These are phyloP conservation scores for Poecilus cupreus DNA, from an alignment of 2,888 invertebrate species.

Conservation along the genomic window DNA sequence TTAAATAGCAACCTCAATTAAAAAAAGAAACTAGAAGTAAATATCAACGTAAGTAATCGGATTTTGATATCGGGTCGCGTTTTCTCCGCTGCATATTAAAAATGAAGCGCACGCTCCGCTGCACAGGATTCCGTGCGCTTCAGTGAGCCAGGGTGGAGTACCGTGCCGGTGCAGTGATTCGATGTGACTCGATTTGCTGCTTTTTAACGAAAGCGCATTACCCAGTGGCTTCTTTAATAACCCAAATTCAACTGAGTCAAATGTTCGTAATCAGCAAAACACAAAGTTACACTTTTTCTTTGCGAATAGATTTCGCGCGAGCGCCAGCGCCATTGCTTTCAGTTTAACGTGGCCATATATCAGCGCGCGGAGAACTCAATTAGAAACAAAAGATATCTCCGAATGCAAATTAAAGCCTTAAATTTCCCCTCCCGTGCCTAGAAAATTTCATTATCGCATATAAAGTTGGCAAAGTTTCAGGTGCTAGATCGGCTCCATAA, in stretches of 20 bases:
- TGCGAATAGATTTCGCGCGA: background rate
- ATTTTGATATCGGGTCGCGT: slow-evolving; percentile 31
- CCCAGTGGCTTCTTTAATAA: background rate
- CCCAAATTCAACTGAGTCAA: background rate
- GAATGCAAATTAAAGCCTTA: slow-evolving; percentile 55
- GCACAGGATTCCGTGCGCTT: slow-evolving; percentile 1
- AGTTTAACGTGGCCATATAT: slow-evolving; percentile 27
- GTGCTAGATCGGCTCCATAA: slow-evolving; percentile 31
- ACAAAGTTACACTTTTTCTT: slow-evolving; percentile 31
- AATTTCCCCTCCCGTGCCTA: slow-evolving; percentile 40
- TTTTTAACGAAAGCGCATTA: slow-evolving; percentile 46
- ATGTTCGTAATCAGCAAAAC: slow-evolving; percentile 37
- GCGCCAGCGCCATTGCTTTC: background rate
- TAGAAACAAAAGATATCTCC: slow-evolving; percentile 53
- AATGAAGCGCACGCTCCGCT: slow-evolving; percentile 22
- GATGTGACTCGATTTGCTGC: slow-evolving; percentile 35
- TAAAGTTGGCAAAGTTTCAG: slow-evolving; percentile 52
- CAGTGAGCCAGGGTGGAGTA: background rate
- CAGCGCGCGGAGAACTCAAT: slow-evolving; percentile 44
- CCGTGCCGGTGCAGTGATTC: background rate
- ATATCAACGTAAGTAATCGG: slow-evolving; percentile 25
- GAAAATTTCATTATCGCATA: slow-evolving; percentile 56
- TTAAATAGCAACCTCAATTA: slow-evolving; percentile 8
- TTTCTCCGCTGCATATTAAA: slow-evolving; percentile 39
- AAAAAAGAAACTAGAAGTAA: slow-evolving; percentile 10